Evolutionary conservation across 2,113 vertebrate species (phyloP).

Genomic region (Galbula dea): DNA sequence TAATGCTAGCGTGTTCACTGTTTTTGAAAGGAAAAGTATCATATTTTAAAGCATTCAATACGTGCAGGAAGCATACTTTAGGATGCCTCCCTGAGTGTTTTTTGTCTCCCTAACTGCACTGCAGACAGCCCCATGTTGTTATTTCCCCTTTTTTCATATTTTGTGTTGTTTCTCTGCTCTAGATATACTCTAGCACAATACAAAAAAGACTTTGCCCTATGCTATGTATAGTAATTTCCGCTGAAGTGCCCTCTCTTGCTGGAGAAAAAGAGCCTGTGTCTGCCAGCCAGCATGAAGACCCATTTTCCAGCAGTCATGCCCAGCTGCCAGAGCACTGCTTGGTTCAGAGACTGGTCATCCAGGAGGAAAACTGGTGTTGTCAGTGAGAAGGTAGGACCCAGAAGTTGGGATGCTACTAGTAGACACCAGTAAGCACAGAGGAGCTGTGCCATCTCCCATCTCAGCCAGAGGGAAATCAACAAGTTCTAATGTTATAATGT

Average conservation of each 20-base stretch:
- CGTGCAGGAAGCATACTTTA: constrained; percentile 65
- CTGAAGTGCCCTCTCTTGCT: neutral
- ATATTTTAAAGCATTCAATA: constrained; percentile 68
- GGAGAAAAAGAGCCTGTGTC: neutral
- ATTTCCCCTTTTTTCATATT: constrained; percentile 55
- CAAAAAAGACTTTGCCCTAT: constrained; percentile 17
- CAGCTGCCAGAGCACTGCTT: neutral
- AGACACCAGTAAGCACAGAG: neutral
- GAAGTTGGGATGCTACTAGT: neutral
- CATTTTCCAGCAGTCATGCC: neutral
- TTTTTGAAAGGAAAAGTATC: constrained; percentile 67
- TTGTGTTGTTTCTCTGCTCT: constrained; percentile 55
- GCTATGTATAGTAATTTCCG: constrained; percentile 36
- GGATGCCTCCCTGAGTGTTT: constrained; percentile 47
- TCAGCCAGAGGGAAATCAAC: neutral
- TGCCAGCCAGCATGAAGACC: neutral
- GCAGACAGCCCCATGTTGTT: constrained; percentile 63
- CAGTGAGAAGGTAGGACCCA: neutral
- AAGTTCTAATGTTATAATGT: rapidly evolving
- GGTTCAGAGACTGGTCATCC: neutral
- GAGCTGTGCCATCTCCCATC: neutral
- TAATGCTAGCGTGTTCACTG: constrained; percentile 36
- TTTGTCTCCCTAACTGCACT: constrained; percentile 56
- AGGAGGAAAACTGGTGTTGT: neutral
- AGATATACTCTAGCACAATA: constrained; percentile 50